A percentile compares a stretch with the other conserved stretches of the same genome.
Conservation (phyloP, 2,797 vertebrate genomes). For the Darevskia nairensis region DNA sequence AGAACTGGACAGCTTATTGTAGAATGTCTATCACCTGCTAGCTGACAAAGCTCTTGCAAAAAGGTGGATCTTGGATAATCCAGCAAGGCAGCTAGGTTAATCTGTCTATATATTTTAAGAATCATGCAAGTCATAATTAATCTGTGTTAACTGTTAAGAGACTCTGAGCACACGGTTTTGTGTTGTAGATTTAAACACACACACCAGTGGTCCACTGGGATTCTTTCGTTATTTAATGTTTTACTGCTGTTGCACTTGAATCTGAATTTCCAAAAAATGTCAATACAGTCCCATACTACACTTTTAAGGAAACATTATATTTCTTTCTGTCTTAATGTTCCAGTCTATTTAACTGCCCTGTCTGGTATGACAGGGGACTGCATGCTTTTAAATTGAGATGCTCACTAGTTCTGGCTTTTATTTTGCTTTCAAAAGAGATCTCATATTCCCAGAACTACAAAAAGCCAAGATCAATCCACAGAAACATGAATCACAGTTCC, state of each 20-base stretch:
- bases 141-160: no score
- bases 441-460: conserved; percentile 16
- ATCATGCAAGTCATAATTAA: neutral
- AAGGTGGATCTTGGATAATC: neutral
- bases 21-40: no score
- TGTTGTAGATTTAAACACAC: neutral
- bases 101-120: no score
- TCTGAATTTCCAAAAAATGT: neutral
- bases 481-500: neutral
- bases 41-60: no score
- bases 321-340: neutral
- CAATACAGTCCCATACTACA: no score
- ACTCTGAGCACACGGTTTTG: no score
- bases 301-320: neutral
- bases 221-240: neutral
- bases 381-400: conserved; percentile 16
- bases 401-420: neutral
- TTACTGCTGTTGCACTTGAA: neutral
- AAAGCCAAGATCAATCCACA: neutral
- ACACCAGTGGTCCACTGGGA: neutral
- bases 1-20: no score
- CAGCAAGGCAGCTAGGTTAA: neutral
- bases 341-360: conserved; percentile 26
- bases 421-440: neutral
- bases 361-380: conserved; percentile 13